Evolutionary conservation across 1,140 invertebrate species (phyloP).

Genomic region (Caenorhabditis inopinata): DNA sequence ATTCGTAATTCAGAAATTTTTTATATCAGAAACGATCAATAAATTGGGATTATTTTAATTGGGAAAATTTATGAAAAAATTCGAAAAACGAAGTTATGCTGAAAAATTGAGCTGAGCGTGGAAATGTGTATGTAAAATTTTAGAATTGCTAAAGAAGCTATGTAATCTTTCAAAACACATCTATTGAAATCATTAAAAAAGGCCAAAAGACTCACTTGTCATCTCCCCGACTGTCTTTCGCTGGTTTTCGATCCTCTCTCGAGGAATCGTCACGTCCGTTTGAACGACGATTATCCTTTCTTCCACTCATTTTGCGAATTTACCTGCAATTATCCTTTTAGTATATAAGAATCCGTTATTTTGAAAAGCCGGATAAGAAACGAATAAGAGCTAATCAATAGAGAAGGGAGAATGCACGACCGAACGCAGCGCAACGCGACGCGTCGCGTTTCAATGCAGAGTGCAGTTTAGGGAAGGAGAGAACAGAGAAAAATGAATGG

Average conservation of each 20-base stretch:
- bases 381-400: background rate
- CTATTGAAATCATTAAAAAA: background rate
- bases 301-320: background rate
- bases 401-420: background rate
- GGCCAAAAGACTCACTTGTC: background rate
- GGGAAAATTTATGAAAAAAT: too few relatives aligned
- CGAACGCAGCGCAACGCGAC: background rate
- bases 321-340: background rate
- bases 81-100: too few relatives aligned
- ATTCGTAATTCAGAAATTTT: too few relatives aligned
- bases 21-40: too few relatives aligned
- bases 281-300: slow-evolving; percentile 8
- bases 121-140: too few relatives aligned
- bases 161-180: too few relatives aligned
- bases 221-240: background rate
- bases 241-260: background rate
- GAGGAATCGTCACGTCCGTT: background rate
- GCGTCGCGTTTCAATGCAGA: background rate
- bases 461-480: background rate
- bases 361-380: background rate
- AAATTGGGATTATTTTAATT: too few relatives aligned
- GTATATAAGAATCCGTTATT: background rate
- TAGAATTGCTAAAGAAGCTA: too few relatives aligned
- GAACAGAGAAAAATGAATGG: background rate
- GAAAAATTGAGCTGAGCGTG: too few relatives aligned